Base-by-base conservation (phyloP, 2,797 vertebrate genomes). In the Melanotaenia pygmaea region DNA sequence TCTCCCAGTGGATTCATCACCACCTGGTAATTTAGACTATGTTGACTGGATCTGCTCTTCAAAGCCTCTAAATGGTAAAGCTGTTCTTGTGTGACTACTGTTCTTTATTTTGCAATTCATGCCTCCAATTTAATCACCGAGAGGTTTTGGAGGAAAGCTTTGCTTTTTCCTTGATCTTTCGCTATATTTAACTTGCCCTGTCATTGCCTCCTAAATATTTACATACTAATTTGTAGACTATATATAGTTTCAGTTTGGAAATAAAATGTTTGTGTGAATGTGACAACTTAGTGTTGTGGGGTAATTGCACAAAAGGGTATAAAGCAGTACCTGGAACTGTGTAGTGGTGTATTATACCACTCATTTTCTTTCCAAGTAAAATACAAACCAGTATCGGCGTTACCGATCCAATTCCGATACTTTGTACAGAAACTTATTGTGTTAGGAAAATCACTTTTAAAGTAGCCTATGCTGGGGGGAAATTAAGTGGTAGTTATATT, bases 1-100 rank as follows among this genome's bases (percentile, higher is more conserved):
- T 82, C 88, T 74, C 63, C 13, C 62, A 64, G 70, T 70, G 76
- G 74, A 89, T 86, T 91, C 82, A 90, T 85, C 83, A 85, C 84
- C 86, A 89, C 87, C 87, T 88, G 89, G 80, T 81, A 74, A 88
- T 91, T 88, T 85, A 82, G 84, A 87, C 82, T 80, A 74, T 83
- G 85, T 82, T 86, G 78, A 83, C 86, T 84, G 81, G 62, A 67
- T 79, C 61, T 78, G 68, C 74, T 82, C 72, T 71, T 70, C 77
- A 77, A 70, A 83, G 60, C 73, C 65, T 84, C 53, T 75, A 64
- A 77, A 79, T 78, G 70, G 76, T 79, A 64, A 72, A 57, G 67
- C 72, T 43, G 57, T 59, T 67, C 64, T 56, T 16, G 57, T 63
- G 66, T 72, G 70, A 67, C 68, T 79, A 71, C 69, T 76, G 66